Conservation (phyloP, 2,797 vertebrate species). For the Gobionotothen gibberifrons region DNA sequence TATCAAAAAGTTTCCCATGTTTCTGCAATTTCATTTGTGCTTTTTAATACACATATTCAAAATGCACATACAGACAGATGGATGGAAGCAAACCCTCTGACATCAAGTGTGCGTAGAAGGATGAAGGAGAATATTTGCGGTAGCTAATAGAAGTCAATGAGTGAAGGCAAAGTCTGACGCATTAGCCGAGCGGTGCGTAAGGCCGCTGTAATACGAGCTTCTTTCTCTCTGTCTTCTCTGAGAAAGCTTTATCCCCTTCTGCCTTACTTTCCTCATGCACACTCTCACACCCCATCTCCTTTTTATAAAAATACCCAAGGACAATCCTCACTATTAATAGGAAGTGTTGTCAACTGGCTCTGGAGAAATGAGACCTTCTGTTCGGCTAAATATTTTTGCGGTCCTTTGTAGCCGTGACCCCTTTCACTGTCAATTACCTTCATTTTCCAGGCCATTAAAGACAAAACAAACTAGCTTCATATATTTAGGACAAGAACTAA, state of each 20-base stretch:
- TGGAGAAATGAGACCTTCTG: conserved; percentile 79
- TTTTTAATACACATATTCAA: too few species aligned
- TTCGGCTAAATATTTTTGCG: conserved; percentile 79
- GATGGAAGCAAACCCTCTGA: not conserved
- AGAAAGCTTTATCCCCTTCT: conserved; percentile 73
- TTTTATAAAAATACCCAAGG: conserved; percentile 85
- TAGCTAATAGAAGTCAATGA: conserved; percentile 6
- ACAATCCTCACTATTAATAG: conserved; percentile 85
- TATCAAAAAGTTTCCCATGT: too few species aligned
- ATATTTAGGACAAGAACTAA: not conserved
- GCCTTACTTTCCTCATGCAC: conserved; percentile 51
- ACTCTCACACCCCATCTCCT: conserved; percentile 64
- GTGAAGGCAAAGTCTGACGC: conserved; percentile 40
- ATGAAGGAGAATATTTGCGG: conserved; percentile 27
- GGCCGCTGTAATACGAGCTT: conserved; percentile 61
- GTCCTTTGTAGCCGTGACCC: conserved; percentile 71
- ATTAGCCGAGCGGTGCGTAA: conserved; percentile 27
- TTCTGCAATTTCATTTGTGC: too few species aligned
- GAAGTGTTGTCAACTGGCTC: conserved; percentile 80
- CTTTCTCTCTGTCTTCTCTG: conserved; percentile 63
- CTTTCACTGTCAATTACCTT: conserved; percentile 58
- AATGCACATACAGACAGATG: too few species aligned
- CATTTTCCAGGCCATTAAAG: conserved; percentile 39
- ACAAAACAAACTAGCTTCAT: conserved; percentile 8
- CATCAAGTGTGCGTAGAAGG: conserved; percentile 34